A percentile compares a stretch with the other conserved stretches of the same genome.
phyloP scores from a whole-genome alignment of 2,888 invertebrate genomes.

The Dryadula phaetusa region DNA sequence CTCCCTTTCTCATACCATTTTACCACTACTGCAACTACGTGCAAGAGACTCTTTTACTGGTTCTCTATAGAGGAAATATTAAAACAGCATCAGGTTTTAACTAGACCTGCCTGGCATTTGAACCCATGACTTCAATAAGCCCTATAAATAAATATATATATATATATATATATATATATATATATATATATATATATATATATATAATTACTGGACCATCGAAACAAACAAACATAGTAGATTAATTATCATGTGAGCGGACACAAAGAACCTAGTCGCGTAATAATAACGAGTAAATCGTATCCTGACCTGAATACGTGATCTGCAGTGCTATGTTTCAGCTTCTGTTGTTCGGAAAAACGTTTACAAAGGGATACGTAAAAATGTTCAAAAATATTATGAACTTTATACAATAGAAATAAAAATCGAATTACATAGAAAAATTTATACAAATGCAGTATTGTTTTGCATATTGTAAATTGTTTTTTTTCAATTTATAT shows the following conservation, averaged over 20 bases:
- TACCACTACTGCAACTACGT: conserved; percentile 53
- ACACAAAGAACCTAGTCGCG: conserved; percentile 30
- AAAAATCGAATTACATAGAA: not conserved
- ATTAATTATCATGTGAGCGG: conserved; percentile 28
- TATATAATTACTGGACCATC: not conserved
- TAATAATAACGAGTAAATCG: conserved; percentile 60
- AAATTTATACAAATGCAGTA: too few relatives aligned
- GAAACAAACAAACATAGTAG: not conserved
- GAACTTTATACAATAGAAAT: not conserved
- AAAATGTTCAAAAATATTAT: not conserved
- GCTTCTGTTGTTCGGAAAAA: conserved; percentile 33
- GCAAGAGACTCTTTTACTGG: too few relatives aligned
- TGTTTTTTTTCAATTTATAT: too few relatives aligned
- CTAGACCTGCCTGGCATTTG: not conserved
- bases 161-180: too few relatives aligned
- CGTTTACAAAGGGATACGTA: conserved; percentile 2
- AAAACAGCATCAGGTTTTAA: not conserved
- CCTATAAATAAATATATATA: too few relatives aligned
- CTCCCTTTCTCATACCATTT: conserved; percentile 55
- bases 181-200: too few relatives aligned
- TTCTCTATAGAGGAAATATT: not conserved
- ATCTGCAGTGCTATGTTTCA: conserved; percentile 57
- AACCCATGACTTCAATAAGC: not conserved
- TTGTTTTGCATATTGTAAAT: too few relatives aligned
- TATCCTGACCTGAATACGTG: conserved; percentile 62